A percentile compares a stretch with the other conserved stretches of the same genome.
phyloP scores from a whole-genome alignment of 2,888 invertebrate genomes.

The Arenicola marina region DNA sequence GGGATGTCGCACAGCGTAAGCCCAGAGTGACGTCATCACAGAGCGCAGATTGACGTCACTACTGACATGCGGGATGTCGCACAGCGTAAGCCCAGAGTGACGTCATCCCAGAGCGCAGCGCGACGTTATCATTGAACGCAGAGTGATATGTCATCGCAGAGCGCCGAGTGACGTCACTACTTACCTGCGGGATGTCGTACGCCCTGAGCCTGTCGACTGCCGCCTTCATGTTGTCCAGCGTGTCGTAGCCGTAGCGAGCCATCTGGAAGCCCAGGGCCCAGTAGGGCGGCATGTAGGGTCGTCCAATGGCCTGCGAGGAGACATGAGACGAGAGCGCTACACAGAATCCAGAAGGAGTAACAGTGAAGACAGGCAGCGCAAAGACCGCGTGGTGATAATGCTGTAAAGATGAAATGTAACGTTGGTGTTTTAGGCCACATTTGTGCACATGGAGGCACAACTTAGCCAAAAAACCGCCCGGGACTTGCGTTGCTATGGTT shows the following conservation, averaged over 20 bases:
- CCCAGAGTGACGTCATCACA: too few species aligned
- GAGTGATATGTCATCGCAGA: too few species aligned
- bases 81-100: too few species aligned
- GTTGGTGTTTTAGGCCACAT: too few species aligned
- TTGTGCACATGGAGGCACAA: too few species aligned
- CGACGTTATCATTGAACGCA: too few species aligned
- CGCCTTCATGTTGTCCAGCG: constrained; percentile 34
- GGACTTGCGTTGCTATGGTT: too few species aligned
- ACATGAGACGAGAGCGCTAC: background rate
- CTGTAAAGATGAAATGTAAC: background rate
- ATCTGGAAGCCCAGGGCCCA: constrained; percentile 54
- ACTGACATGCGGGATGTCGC: too few species aligned
- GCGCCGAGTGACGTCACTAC: constrained; percentile 12
- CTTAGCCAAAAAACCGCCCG: too few species aligned
- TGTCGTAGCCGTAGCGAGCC: constrained; percentile 39
- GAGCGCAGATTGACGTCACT: too few species aligned
- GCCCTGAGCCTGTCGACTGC: constrained; percentile 50
- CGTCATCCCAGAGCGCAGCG: too few species aligned
- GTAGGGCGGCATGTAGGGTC: constrained; percentile 49
- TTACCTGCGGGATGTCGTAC: constrained; percentile 58
- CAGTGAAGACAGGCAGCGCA: background rate
- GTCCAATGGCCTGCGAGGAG: constrained; percentile 41
- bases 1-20: too few species aligned
- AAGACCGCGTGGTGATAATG: background rate
- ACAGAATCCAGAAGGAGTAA: background rate